phyloP scores from a whole-genome alignment of 2,113 vertebrate species.

The Cottus gobio region DNA sequence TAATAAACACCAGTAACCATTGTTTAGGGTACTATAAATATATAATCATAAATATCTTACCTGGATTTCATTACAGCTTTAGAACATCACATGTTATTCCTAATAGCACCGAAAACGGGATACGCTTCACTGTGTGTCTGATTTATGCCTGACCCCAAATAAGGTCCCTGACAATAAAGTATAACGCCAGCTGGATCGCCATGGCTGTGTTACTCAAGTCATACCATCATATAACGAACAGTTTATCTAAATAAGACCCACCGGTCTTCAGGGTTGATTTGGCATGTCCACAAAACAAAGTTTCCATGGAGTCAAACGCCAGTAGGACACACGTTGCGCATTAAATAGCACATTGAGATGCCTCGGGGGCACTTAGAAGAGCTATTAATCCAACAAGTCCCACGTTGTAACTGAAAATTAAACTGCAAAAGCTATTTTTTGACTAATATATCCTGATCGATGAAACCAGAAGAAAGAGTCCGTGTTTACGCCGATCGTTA shows the following conservation, averaged over 20 bases:
- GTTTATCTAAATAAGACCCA: not conserved
- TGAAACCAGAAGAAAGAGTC: conserved; percentile 21
- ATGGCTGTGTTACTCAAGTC: not conserved
- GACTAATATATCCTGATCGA: not conserved
- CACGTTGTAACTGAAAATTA: not conserved
- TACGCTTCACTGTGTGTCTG: not conserved
- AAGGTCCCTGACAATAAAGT: not conserved
- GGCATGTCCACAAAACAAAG: conserved; percentile 14
- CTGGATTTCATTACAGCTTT: conserved; percentile 76
- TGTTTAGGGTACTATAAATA: not conserved
- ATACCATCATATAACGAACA: not conserved
- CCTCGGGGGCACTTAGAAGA: accelerated
- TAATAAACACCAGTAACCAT: not conserved
- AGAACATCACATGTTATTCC: not conserved
- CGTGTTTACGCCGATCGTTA: conserved; percentile 6
- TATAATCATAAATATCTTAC: conserved; percentile 51
- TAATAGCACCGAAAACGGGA: not conserved
- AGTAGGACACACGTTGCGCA: not conserved
- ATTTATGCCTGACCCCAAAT: not conserved
- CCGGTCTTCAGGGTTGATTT: conserved; percentile 10
- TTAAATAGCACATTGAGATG: not conserved
- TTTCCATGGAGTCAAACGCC: conserved; percentile 40
- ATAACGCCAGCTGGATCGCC: not conserved
- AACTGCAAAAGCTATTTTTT: not conserved
- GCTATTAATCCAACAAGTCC: not conserved